phyloP scores from a whole-genome alignment of 2,113 vertebrate species.

The Pterocles burchelli region DNA sequence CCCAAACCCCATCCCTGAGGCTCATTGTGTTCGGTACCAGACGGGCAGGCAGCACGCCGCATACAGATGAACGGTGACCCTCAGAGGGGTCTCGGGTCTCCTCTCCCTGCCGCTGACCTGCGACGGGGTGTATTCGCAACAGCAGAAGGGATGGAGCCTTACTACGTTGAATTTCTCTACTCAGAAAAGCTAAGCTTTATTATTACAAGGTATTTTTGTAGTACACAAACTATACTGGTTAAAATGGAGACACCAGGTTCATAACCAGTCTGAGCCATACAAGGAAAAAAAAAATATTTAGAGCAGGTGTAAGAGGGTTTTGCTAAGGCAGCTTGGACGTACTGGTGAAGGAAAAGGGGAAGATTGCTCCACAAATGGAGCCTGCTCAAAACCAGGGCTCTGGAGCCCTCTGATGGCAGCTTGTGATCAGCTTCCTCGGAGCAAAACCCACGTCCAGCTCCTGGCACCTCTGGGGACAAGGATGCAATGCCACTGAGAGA shows the following conservation, averaged over 20 bases:
- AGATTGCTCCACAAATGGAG: neutral
- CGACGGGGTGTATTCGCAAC: fast-evolving
- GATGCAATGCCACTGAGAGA: neutral
- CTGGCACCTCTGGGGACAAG: fast-evolving
- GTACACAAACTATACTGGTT: fast-evolving
- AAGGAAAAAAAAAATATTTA: neutral
- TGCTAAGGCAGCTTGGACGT: neutral
- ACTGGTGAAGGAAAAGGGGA: neutral
- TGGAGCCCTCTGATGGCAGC: slow-evolving; percentile 70
- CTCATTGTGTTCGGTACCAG: slow-evolving; percentile 2
- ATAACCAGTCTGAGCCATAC: neutral
- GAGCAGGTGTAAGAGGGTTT: neutral
- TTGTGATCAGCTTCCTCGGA: neutral
- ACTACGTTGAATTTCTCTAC: neutral
- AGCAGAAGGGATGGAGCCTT: neutral
- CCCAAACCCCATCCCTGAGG: neutral
- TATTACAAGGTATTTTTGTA: neutral
- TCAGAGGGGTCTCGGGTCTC: neutral
- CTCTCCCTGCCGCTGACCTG: neutral
- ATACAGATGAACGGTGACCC: neutral
- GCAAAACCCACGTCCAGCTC: fast-evolving
- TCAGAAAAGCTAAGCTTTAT: neutral
- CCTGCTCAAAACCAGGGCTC: neutral
- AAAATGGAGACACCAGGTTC: neutral
- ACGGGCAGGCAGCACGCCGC: neutral